These are phyloP conservation scores for Zaprionus ornatus DNA, from an alignment of 1,140 invertebrate species.

Conservation along the genomic window DNA sequence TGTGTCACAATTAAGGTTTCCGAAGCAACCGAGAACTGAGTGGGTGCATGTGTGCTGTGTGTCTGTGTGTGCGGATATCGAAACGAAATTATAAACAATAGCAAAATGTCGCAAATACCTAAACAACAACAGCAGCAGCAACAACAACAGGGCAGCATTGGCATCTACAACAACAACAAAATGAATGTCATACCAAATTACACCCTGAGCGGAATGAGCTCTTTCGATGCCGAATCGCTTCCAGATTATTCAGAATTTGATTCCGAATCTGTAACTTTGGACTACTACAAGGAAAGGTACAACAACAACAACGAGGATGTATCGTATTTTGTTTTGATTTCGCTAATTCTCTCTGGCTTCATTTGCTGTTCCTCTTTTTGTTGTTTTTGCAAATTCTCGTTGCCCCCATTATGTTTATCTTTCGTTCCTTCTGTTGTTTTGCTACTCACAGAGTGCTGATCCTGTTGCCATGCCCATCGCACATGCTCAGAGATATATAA, in stretches of 20 bases:
- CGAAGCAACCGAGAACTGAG: slow-evolving; percentile 5
- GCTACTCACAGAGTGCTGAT: slow-evolving; percentile 39
- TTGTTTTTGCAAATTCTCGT: slow-evolving; percentile 15
- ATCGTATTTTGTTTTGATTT: slow-evolving; percentile 70
- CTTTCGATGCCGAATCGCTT: slow-evolving; percentile 85
- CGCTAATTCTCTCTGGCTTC: slow-evolving; percentile 31
- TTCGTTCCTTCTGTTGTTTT: slow-evolving; percentile 13
- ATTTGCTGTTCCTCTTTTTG: slow-evolving; percentile 45
- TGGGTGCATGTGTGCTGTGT: slow-evolving; percentile 26
- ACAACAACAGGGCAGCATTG: slow-evolving; percentile 63
- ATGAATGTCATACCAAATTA: slow-evolving; percentile 71
- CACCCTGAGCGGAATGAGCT: slow-evolving; percentile 85
- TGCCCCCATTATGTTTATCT: slow-evolving; percentile 64
- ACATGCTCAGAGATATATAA: slow-evolving; percentile 31
- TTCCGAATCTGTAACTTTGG: slow-evolving; percentile 85
- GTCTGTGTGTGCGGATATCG: slow-evolving; percentile 33
- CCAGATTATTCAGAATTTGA: slow-evolving; percentile 86
- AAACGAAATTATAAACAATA: slow-evolving; percentile 48
- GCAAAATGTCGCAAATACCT: slow-evolving; percentile 50
- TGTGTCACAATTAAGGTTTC: slow-evolving; percentile 51
- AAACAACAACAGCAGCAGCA: slow-evolving; percentile 42
- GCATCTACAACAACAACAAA: slow-evolving; percentile 65
- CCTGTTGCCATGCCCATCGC: slow-evolving; percentile 70
- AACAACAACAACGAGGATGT: slow-evolving; percentile 4
- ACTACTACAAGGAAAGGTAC: slow-evolving; percentile 85